These are phyloP conservation scores for Netelia virgata DNA, from an alignment of 2,888 invertebrate genomes.

Conservation along the genomic window DNA sequence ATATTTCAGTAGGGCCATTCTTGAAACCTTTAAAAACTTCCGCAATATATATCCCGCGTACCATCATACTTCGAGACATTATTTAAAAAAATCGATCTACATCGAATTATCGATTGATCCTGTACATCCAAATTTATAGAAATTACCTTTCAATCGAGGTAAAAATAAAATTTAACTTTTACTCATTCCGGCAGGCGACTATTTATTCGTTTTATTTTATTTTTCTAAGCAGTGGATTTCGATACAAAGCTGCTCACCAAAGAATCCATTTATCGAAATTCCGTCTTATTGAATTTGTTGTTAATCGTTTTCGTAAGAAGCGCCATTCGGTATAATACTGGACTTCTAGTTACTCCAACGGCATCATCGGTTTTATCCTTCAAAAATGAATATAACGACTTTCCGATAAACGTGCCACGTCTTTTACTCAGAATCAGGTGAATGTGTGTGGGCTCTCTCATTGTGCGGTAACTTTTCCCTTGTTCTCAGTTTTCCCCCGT, in stretches of 20 bases:
- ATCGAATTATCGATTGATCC: too few relatives aligned
- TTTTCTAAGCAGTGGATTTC: not conserved
- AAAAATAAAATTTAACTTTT: not conserved
- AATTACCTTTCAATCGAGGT: not conserved
- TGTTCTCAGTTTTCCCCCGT: slow-evolving; percentile 16
- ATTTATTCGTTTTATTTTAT: not conserved
- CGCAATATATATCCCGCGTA: not conserved
- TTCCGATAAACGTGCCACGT: slow-evolving; percentile 37
- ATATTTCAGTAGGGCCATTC: not conserved
- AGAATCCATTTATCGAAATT: slow-evolving; percentile 36
- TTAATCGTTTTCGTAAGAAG: too few relatives aligned
- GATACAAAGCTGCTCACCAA: not conserved
- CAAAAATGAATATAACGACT: not conserved
- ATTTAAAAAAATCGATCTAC: too few relatives aligned
- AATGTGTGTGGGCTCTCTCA: slow-evolving; percentile 36
- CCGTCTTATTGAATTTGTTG: not conserved
- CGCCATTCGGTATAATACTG: not conserved
- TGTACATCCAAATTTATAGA: too few relatives aligned
- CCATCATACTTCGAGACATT: too few relatives aligned
- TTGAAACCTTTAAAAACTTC: not conserved
- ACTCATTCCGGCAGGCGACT: not conserved
- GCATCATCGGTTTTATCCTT: not conserved
- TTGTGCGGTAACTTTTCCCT: not conserved
- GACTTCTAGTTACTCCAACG: too few relatives aligned
- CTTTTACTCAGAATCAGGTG: not conserved